Evolutionary conservation across 2,113 vertebrate genomes (phyloP).

Genomic region (Dendrocopos noguchii): DNA sequence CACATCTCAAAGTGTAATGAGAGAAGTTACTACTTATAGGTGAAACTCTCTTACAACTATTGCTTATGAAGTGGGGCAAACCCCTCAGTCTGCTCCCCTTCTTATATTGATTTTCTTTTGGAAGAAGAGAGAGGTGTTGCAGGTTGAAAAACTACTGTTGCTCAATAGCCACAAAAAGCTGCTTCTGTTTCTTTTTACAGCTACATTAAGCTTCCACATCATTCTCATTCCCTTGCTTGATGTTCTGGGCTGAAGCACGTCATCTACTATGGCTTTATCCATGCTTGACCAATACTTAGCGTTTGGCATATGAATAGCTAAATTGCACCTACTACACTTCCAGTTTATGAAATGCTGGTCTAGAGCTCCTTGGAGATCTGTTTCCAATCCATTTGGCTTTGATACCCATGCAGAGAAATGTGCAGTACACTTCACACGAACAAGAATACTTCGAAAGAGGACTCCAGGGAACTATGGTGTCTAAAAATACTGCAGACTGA

Average conservation of each 20-base stretch:
- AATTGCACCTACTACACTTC: background rate
- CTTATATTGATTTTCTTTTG: background rate
- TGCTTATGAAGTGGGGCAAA: background rate
- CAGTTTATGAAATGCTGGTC: background rate
- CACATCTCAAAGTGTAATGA: background rate
- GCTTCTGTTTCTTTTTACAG: background rate
- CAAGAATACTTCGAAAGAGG: background rate
- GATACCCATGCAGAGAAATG: background rate
- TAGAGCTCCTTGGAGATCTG: slow-evolving; percentile 21
- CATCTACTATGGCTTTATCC: background rate
- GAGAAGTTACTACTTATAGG: background rate
- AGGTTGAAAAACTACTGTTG: background rate
- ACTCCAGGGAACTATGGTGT: background rate
- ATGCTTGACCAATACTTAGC: background rate
- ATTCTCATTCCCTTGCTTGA: background rate
- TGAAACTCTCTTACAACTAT: background rate
- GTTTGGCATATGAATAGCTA: background rate
- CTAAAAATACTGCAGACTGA: slow-evolving; percentile 10
- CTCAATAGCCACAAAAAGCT: background rate
- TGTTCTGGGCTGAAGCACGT: background rate
- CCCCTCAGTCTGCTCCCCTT: background rate
- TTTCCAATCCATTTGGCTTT: background rate
- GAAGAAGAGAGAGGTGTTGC: background rate
- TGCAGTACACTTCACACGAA: background rate
- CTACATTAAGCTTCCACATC: background rate